phyloP scores from a whole-genome alignment of 1,140 invertebrate species.

The Druon quercuslanigerum region DNA sequence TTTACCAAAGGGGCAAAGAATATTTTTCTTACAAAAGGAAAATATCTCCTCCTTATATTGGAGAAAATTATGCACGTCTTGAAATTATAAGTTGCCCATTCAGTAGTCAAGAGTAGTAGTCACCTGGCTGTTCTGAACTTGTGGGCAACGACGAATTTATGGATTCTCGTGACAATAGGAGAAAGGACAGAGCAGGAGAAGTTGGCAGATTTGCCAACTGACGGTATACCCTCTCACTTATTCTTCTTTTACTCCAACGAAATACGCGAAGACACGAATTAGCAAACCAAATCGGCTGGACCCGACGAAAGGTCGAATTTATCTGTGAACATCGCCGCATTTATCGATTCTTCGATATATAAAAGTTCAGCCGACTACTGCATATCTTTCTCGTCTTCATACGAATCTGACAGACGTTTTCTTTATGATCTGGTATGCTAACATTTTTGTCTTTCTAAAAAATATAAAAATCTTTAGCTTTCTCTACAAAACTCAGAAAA shows the following conservation, averaged over 20 bases:
- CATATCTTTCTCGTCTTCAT: neutral
- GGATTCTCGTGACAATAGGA: conserved; percentile 62
- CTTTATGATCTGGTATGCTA: neutral
- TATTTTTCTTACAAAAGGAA: neutral
- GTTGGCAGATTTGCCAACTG: conserved; percentile 62
- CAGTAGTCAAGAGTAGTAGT: conserved; percentile 11
- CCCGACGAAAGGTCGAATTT: conserved; percentile 6
- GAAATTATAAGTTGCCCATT: neutral
- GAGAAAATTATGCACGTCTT: neutral
- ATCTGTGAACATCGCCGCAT: neutral
- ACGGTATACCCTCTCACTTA: conserved; percentile 32
- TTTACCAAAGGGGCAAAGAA: neutral
- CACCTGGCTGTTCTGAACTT: conserved; percentile 33
- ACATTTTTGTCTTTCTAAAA: too few relatives aligned
- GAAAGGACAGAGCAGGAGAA: conserved; percentile 53
- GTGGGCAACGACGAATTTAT: conserved; percentile 55
- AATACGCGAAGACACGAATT: conserved; percentile 31
- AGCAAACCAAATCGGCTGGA: conserved; percentile 30
- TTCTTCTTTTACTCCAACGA: conserved; percentile 2
- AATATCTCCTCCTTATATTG: neutral
- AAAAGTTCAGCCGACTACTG: neutral
- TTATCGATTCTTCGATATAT: conserved; percentile 1
- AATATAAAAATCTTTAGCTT: too few relatives aligned
- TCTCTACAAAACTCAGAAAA: too few relatives aligned
- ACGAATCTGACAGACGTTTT: neutral